Evolutionary conservation across 1,140 invertebrate genomes (phyloP).

Genomic region (Grapholita molesta): DNA sequence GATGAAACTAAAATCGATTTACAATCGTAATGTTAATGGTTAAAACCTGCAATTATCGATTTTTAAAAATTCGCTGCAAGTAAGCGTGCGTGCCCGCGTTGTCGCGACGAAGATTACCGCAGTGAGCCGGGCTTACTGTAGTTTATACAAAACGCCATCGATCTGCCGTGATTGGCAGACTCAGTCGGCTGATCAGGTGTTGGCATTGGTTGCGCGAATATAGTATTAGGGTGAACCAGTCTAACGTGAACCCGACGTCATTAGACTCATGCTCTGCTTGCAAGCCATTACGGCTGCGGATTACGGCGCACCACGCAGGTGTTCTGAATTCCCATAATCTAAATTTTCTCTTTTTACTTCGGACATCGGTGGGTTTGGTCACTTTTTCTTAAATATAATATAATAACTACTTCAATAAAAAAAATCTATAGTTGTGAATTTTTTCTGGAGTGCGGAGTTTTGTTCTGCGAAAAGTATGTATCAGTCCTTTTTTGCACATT

Average conservation of each 20-base stretch:
- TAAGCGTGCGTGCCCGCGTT: conserved; percentile 43
- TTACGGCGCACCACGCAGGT: no score
- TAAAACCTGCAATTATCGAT: conserved; percentile 12
- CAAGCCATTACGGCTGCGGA: no score
- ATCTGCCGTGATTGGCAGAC: conserved; percentile 37
- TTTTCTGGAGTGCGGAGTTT: no score
- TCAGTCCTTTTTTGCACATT: no score
- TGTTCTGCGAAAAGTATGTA: no score
- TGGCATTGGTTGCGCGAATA: not conserved
- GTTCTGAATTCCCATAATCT: no score
- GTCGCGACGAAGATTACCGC: conserved; percentile 49
- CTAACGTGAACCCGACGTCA: not conserved
- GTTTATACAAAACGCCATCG: conserved; percentile 41
- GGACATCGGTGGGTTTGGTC: no score
- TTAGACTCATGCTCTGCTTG: no score
- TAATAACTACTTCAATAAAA: no score
- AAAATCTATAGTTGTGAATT: no score
- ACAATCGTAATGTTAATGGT: not conserved
- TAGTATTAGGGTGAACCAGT: not conserved
- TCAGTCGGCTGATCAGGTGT: not conserved
- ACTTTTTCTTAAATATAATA: no score
- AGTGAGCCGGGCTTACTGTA: conserved; percentile 38
- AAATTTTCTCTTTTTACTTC: no score
- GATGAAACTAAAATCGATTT: not conserved
- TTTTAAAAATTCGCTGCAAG: conserved; percentile 16